These are phyloP conservation scores for Sphaerophoria rueppellii DNA, from an alignment of 2,888 invertebrate species.

Conservation along the genomic window DNA sequence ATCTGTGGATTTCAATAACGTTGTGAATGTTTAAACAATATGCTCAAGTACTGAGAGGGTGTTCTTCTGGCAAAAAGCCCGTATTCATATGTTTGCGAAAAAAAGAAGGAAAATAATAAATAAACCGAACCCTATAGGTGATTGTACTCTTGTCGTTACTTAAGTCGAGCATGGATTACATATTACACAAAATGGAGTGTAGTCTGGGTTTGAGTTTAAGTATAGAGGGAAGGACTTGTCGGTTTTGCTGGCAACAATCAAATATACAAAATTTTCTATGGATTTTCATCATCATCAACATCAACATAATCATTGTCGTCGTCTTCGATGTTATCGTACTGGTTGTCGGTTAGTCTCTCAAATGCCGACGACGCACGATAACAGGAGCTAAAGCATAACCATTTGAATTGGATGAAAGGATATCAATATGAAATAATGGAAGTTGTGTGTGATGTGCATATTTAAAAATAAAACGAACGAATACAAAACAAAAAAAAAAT, in stretches of 20 bases:
- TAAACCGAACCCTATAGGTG: constrained; percentile 58
- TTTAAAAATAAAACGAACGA: constrained; percentile 10
- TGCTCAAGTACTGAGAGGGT: constrained; percentile 24
- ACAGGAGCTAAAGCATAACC: constrained; percentile 26
- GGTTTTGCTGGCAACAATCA: constrained; percentile 58
- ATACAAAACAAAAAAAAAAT: constrained; percentile 9
- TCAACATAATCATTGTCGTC: constrained; percentile 23
- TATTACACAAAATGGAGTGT: background rate
- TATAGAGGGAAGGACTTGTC: constrained; percentile 4
- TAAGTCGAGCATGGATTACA: constrained; percentile 11
- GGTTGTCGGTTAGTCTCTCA: constrained; percentile 17
- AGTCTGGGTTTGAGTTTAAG: background rate
- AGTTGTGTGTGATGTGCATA: constrained; percentile 37
- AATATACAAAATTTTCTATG: constrained; percentile 62
- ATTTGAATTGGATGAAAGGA: constrained; percentile 62
- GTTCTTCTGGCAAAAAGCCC: constrained; percentile 33
- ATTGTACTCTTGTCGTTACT: constrained; percentile 67
- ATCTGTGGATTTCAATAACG: constrained; percentile 4
- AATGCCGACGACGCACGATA: constrained; percentile 30
- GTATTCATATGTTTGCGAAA: constrained; percentile 45
- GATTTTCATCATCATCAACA: constrained; percentile 54
- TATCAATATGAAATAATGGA: constrained; percentile 63
- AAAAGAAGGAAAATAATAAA: background rate
- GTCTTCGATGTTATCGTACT: no score
- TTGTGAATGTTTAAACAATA: constrained; percentile 40